A percentile compares a stretch with the other conserved stretches of the same genome.
phyloP scores from a whole-genome alignment of 2,888 invertebrate genomes.

The Cremastinae sp. region DNA sequence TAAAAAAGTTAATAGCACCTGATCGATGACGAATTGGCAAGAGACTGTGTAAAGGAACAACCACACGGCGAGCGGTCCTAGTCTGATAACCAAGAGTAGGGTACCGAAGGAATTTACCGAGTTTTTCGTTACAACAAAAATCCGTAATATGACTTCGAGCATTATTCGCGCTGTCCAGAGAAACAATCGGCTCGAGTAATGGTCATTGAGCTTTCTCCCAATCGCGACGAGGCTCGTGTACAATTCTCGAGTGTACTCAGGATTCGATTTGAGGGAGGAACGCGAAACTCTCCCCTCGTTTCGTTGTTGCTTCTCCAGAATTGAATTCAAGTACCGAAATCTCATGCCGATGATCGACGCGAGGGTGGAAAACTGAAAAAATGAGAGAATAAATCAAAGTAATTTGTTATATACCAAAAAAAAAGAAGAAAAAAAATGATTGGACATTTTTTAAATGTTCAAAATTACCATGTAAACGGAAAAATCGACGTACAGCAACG shows the following conservation, averaged over 20 bases:
- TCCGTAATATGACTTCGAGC: too few relatives aligned
- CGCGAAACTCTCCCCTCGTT: not conserved
- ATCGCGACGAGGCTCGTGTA: slow-evolving; percentile 22
- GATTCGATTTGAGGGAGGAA: not conserved
- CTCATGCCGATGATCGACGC: slow-evolving; percentile 34
- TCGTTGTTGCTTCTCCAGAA: slow-evolving; percentile 15
- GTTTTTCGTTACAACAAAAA: slow-evolving; percentile 2
- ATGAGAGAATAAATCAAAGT: too few relatives aligned
- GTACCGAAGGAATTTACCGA: not conserved
- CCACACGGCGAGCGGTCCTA: slow-evolving; percentile 9
- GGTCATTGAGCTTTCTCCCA: slow-evolving; percentile 14
- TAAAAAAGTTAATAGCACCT: too few relatives aligned
- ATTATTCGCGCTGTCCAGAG: slow-evolving; percentile 27
- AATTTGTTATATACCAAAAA: not conserved
- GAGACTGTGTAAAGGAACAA: slow-evolving; percentile 4
- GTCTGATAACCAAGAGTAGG: too few relatives aligned
- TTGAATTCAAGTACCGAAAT: slow-evolving; percentile 38
- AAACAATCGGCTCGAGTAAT: slow-evolving; percentile 42
- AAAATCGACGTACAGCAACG: slow-evolving; percentile 15
- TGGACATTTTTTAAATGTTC: too few relatives aligned
- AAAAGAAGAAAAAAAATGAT: not conserved
- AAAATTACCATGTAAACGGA: slow-evolving; percentile 33
- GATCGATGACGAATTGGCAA: slow-evolving; percentile 33
- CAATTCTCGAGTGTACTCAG: slow-evolving; percentile 30
- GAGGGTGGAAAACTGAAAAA: slow-evolving; percentile 30